These are phyloP conservation scores for Drosophila insularis DNA, from an alignment of 1,140 invertebrate species.

Conservation along the genomic window DNA sequence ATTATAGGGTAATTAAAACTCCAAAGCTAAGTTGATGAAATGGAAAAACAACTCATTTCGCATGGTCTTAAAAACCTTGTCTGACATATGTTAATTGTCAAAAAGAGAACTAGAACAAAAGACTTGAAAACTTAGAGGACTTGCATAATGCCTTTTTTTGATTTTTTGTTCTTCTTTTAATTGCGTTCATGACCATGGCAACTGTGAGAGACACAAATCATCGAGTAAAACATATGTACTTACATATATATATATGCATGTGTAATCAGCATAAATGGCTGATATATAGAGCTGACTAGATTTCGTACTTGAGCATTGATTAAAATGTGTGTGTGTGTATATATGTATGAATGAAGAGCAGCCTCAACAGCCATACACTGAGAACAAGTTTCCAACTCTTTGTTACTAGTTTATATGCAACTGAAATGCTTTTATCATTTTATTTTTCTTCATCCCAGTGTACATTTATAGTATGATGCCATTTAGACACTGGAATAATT, in stretches of 20 bases:
- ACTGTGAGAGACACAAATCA: slow-evolving; percentile 43
- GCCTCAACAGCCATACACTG: slow-evolving; percentile 6
- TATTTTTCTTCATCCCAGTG: background rate
- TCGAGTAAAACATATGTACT: slow-evolving; percentile 38
- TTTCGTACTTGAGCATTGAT: slow-evolving; percentile 75
- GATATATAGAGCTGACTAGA: slow-evolving; percentile 55
- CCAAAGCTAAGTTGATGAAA: background rate
- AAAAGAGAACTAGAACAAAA: slow-evolving; percentile 12
- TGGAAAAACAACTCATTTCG: background rate
- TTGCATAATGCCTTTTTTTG: slow-evolving; percentile 34
- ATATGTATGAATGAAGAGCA: slow-evolving; percentile 41
- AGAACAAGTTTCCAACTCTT: background rate
- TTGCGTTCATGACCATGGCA: slow-evolving; percentile 73
- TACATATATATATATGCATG: slow-evolving; percentile 39
- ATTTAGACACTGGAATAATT: slow-evolving; percentile 40
- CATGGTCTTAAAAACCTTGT: slow-evolving; percentile 51
- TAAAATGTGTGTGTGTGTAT: slow-evolving; percentile 71
- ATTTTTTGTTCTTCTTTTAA: slow-evolving; percentile 44
- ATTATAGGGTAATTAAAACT: background rate
- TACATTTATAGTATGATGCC: slow-evolving; percentile 35
- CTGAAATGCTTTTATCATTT: background rate
- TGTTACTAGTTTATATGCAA: background rate
- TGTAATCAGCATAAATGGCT: slow-evolving; percentile 55
- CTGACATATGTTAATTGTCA: slow-evolving; percentile 53
- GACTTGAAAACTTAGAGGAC: slow-evolving; percentile 1